Evolutionary conservation across 2,888 invertebrate genomes (phyloP).

Genomic region (Calameuta idolon): DNA sequence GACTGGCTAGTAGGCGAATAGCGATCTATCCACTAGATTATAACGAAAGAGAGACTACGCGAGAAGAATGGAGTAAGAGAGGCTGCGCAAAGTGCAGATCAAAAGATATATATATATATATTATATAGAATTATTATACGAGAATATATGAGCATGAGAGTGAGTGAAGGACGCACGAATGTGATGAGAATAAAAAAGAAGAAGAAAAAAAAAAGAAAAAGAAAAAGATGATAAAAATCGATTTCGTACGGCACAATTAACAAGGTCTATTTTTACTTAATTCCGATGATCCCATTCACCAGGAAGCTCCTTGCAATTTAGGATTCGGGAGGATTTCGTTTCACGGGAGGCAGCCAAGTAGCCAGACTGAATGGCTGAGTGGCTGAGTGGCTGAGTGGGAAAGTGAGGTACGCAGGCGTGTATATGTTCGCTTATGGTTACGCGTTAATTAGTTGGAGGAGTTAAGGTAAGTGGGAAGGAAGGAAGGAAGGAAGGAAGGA

Average conservation of each 20-base stretch:
- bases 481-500: not conserved
- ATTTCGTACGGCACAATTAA: slow-evolving; percentile 13
- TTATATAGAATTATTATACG: no score
- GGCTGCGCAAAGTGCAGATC: no score
- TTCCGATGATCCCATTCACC: no score
- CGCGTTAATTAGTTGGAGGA: slow-evolving; percentile 55
- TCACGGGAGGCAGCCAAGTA: slow-evolving; percentile 13
- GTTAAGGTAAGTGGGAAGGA: slow-evolving; percentile 12
- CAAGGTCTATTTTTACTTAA: no score
- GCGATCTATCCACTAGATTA: no score
- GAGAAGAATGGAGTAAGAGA: no score
- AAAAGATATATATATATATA: no score
- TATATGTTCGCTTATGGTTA: slow-evolving; percentile 31
- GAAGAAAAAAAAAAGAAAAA: no score
- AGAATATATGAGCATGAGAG: no score
- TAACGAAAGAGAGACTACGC: no score
- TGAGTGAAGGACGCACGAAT: not conserved
- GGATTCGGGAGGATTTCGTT: slow-evolving; percentile 30
- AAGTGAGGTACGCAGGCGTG: not conserved
- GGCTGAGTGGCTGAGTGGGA: not conserved
- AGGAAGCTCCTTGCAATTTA: no score
- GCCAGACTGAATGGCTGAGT: slow-evolving; percentile 7
- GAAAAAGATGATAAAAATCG: slow-evolving; percentile 11
- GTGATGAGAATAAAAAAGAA: slow-evolving; percentile 14
- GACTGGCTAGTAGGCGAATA: no score